Base-by-base conservation (phyloP, 2,888 invertebrate genomes). In the Actias luna region DNA sequence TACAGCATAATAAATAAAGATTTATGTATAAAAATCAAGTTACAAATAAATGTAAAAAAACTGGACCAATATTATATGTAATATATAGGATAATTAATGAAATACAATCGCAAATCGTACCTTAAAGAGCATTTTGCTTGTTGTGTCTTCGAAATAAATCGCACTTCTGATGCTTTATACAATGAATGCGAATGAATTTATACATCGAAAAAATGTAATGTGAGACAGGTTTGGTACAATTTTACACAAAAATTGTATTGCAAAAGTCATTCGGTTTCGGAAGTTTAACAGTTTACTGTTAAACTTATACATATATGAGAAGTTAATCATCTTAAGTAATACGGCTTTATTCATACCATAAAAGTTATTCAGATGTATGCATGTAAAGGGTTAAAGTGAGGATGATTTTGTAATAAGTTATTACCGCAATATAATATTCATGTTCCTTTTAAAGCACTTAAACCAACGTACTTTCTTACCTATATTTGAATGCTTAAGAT, bases 291-390 rank as follows among this genome's bases (percentile, higher is more conserved):
- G n/a, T n/a, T n/a, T n/a, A 74, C 68, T 52, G 60, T 67, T 70
- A 69, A 77, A 79, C 76, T 74, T 79, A 69, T 77, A 78, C 71
- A 72, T 71, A 78, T 75, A 71, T 63, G 69, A 70, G 74, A 73
- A 61, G 70, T 63, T 76, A 87, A 85, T 63, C 88, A 87, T 87
- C 72, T 87, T 66, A 58, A 65, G 29, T 82, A 69, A 87, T 75
- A 73, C 87, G 90, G 69, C 85, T 83, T 71, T 87, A 86, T 67
- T 84, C 84, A 39, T 67, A 64, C 61, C 66, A 62, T 72, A 67
- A 65, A 66, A 67, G 66, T 69, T 65, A 68, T 76, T 78, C 66
- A 58, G 67, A 72, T 69, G 71, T 64, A 25, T 50, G 18, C 5
- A 42, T 18, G 18, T 42, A 42, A 42, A 42, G 18, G 7, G 5